Conservation (phyloP, 1,140 invertebrate genomes). For the Andrena cerasifolii region DNA sequence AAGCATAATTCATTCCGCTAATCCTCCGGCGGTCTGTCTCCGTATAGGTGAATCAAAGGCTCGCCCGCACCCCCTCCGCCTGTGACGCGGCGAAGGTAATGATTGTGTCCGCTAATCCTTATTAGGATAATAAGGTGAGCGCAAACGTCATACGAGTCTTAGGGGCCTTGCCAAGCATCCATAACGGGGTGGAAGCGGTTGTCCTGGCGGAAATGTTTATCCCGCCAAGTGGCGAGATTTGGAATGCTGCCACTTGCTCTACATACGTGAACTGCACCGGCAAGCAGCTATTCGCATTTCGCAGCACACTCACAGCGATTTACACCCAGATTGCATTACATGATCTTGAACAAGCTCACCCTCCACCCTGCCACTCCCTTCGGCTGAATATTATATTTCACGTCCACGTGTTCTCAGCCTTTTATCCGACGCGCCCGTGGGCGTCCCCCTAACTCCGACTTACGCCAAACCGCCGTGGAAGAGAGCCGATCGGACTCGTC, state of each 20-base stretch:
- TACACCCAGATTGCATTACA: conserved; percentile 76
- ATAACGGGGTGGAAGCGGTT: conserved; percentile 51
- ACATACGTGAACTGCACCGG: conserved; percentile 76
- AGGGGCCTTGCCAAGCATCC: conserved; percentile 26
- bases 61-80: neutral
- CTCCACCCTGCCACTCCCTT: neutral
- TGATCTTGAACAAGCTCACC: conserved; percentile 68
- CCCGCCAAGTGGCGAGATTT: conserved; percentile 73
- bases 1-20: neutral
- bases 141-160: conserved; percentile 29
- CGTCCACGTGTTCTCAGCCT: neutral
- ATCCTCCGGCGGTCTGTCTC: neutral
- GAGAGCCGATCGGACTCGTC: neutral
- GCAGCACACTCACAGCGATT: conserved; percentile 69
- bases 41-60: neutral
- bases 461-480: neutral
- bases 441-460: neutral
- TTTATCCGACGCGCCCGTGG: conserved; percentile 1
- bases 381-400: conserved; percentile 33
- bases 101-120: neutral
- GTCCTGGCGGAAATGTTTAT: conserved; percentile 76
- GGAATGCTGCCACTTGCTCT: conserved; percentile 79
- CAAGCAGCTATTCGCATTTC: conserved; percentile 73
- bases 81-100: neutral
- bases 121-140: conserved; percentile 19